These are phyloP conservation scores for Poeciliopsis turrubarensis DNA, from an alignment of 2,113 vertebrate genomes.

Conservation along the genomic window DNA sequence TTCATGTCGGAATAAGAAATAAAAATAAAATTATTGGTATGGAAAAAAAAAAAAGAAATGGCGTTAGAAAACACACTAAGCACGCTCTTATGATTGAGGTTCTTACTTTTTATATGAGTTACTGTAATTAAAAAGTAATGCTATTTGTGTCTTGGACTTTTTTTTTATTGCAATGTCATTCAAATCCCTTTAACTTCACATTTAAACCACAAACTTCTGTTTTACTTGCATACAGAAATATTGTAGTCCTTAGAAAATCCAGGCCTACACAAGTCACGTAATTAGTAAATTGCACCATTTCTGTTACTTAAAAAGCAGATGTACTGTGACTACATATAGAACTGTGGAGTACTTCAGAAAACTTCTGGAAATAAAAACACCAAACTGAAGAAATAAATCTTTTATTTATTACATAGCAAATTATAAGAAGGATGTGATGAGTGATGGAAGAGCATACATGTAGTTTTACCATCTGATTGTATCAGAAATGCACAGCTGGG, in stretches of 20 bases:
- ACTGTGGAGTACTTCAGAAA: neutral
- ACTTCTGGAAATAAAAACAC: neutral
- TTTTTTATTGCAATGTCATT: neutral
- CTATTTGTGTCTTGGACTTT: constrained; percentile 12
- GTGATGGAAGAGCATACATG: constrained; percentile 10
- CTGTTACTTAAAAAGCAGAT: no score
- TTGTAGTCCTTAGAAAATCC: no score
- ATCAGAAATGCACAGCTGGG: constrained; percentile 19
- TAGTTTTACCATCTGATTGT: constrained; percentile 12
- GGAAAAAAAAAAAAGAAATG: constrained; percentile 32
- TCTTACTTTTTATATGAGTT: constrained; percentile 74
- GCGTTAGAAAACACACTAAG: constrained; percentile 67
- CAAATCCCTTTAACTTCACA: neutral
- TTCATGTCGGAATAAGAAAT: constrained; percentile 23
- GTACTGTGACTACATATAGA: no score
- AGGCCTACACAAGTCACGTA: neutral
- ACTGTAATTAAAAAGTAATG: constrained; percentile 80
- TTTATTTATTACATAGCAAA: constrained; percentile 75
- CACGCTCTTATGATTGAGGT: constrained; percentile 68
- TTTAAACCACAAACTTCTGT: neutral
- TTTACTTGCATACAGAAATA: neutral
- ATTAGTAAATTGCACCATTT: neutral
- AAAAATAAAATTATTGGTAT: constrained; percentile 25
- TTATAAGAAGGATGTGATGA: constrained; percentile 38
- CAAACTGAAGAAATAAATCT: constrained; percentile 72